phyloP scores from a whole-genome alignment of 2,888 invertebrate genomes.

The Tortricodes alternella region DNA sequence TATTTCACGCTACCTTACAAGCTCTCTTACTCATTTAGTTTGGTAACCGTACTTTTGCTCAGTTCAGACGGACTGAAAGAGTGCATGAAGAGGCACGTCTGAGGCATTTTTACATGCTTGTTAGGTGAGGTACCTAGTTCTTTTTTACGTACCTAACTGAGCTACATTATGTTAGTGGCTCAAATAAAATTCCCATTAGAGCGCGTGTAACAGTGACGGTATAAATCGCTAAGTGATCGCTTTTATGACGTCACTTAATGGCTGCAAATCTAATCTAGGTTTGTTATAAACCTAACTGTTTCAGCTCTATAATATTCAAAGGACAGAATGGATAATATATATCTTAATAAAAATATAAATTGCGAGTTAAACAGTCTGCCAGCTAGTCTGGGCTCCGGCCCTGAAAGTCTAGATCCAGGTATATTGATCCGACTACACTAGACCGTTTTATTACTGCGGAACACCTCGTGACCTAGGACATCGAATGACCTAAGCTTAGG shows the following conservation, averaged over 20 bases:
- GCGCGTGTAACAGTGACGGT: neutral
- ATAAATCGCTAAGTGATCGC: neutral
- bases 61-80: too few relatives aligned
- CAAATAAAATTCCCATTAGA: constrained; percentile 10
- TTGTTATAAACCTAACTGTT: neutral
- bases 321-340: too few relatives aligned
- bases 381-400: constrained; percentile 49
- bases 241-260: neutral
- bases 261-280: neutral
- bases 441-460: constrained; percentile 41
- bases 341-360: neutral
- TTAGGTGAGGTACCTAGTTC: too few relatives aligned
- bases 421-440: constrained; percentile 52
- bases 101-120: too few relatives aligned
- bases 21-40: too few relatives aligned
- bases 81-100: too few relatives aligned
- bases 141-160: too few relatives aligned
- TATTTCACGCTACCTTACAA: too few relatives aligned
- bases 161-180: neutral
- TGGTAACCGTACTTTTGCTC: too few relatives aligned
- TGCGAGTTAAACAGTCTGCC: constrained; percentile 35
- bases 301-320: neutral
- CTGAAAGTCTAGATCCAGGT: constrained; percentile 47
- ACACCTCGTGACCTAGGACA: constrained; percentile 25
- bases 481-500: constrained; percentile 40